Percentiles rank a stretch among this genome's conserved stretches.
Evolutionary conservation across 2,888 invertebrate species (phyloP).

Genomic region (Sphaerophoria rueppellii): DNA sequence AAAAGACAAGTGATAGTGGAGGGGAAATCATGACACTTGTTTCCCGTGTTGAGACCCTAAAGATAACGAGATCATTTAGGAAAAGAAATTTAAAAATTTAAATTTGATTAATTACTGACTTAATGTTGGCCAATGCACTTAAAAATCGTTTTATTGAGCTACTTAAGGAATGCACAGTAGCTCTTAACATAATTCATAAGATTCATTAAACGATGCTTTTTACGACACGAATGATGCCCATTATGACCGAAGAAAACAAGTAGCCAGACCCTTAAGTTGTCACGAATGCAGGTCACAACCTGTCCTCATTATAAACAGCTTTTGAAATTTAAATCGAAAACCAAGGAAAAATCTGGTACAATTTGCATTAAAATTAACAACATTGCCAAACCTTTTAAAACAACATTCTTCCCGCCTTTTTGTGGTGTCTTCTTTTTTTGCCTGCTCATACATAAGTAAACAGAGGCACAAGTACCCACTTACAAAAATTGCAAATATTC

Average conservation of each 20-base stretch:
- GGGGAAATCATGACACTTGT: no score
- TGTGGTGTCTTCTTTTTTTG: neutral
- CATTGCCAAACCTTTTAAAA: conserved; percentile 33
- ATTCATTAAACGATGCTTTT: neutral
- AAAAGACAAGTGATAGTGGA: no score
- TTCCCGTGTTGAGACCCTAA: no score
- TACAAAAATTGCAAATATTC: conserved; percentile 67
- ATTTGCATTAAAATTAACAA: conserved; percentile 44
- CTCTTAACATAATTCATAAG: no score
- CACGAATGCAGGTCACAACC: conserved; percentile 4
- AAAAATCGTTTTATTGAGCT: no score
- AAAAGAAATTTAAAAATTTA: no score
- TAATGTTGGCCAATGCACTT: no score
- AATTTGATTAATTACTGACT: no score
- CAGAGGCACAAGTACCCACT: conserved; percentile 5
- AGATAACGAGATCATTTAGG: no score
- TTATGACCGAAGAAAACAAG: neutral
- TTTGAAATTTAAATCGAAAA: neutral
- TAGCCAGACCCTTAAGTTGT: neutral
- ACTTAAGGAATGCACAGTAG: no score
- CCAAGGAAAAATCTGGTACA: conserved; percentile 12
- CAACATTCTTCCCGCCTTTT: conserved; percentile 59
- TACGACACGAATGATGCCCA: neutral
- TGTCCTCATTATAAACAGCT: neutral
- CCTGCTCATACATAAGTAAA: neutral